Conservation (phyloP, 2,888 invertebrate genomes). For the Platypus cylindrus region DNA sequence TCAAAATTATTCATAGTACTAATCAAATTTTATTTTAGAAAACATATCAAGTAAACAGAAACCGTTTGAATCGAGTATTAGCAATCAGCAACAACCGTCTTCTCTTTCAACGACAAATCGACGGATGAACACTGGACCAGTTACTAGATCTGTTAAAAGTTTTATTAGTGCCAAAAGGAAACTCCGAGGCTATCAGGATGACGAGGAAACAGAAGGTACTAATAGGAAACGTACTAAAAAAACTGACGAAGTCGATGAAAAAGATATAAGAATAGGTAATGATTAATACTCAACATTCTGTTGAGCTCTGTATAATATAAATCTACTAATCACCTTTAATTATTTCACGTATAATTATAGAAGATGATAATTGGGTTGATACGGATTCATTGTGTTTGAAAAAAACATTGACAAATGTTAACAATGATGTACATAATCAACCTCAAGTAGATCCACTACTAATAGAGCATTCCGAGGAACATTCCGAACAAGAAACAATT, state of each 20-base stretch:
- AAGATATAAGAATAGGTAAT: conserved; percentile 11
- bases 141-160: conserved; percentile 35
- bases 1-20: too few species aligned
- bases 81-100: conserved; percentile 18
- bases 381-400: conserved; percentile 12
- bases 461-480: conserved; percentile 17
- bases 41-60: conserved; percentile 62
- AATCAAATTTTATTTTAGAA: conserved; percentile 35
- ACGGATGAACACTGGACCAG: conserved; percentile 30
- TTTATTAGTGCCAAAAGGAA: conserved; percentile 21
- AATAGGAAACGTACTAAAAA: conserved; percentile 9
- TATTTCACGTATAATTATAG: conserved; percentile 1
- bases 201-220: conserved; percentile 4
- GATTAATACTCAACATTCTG: neutral
- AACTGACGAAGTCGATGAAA: conserved; percentile 10
- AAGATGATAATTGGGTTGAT: conserved; percentile 13
- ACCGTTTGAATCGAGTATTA: conserved; percentile 31
- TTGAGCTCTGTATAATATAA: neutral
- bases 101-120: conserved; percentile 21
- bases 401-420: conserved; percentile 8
- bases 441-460: conserved; percentile 14
- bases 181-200: conserved; percentile 11
- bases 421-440: conserved; percentile 13
- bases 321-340: neutral
- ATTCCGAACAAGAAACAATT: conserved; percentile 11